Percentiles rank a stretch among this genome's conserved stretches.
These are phyloP conservation scores for Trichechus manatus DNA, from an alignment of 2,113 vertebrate genomes.

Conservation along the genomic window DNA sequence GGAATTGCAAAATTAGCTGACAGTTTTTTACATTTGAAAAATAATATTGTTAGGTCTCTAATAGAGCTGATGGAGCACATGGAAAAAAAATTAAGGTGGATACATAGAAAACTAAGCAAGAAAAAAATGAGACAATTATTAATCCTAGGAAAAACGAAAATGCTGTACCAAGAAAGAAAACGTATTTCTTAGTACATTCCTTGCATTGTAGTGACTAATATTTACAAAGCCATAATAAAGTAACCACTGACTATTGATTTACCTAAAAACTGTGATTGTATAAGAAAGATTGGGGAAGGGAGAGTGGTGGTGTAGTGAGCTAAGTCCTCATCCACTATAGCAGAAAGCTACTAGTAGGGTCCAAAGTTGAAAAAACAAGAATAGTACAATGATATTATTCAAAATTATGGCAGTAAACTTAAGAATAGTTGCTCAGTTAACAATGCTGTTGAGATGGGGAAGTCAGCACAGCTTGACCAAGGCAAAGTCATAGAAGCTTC, in stretches of 20 bases:
- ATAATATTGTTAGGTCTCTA: neutral
- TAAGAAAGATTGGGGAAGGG: neutral
- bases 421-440: too few species aligned
- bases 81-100: neutral
- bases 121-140: neutral
- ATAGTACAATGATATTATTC: neutral
- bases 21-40: neutral
- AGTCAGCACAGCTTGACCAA: too few species aligned
- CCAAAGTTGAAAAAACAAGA: neutral
- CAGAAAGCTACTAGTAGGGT: neutral
- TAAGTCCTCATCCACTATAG: neutral
- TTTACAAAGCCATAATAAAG: constrained; percentile 24
- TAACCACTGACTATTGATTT: neutral
- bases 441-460: too few species aligned
- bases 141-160: constrained; percentile 17
- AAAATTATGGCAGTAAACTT: too few species aligned
- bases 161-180: constrained; percentile 2
- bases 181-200: neutral
- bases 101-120: neutral
- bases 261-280: neutral
- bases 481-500: too few species aligned
- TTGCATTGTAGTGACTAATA: constrained; percentile 14
- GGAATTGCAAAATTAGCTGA: neutral
- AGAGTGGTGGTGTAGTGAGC: neutral
- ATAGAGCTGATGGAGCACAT: neutral